Conservation (phyloP, 64 coral and sea anemone species). For the Dendronephthya gigantea region DNA sequence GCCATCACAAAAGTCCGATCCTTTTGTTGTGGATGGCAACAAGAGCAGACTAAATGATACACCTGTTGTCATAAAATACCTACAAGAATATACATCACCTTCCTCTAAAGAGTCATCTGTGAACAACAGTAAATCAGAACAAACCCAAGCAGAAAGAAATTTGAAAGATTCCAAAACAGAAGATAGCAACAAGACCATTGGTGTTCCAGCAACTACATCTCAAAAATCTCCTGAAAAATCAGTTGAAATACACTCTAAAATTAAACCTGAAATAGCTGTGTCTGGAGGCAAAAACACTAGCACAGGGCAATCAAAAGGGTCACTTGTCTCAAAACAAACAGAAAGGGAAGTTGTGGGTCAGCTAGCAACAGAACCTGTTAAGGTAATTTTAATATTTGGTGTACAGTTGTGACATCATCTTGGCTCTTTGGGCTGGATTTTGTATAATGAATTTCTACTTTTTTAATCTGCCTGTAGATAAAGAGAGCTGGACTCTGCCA, state of each 20-base stretch:
- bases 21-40: background rate
- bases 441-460: too few species aligned
- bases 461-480: too few species aligned
- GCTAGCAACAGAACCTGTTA: background rate
- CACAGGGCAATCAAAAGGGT: background rate
- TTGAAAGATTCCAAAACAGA: background rate
- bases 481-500: background rate
- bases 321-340: background rate
- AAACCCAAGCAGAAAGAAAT: too few species aligned
- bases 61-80: background rate
- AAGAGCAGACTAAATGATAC: background rate
- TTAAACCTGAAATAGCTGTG: background rate
- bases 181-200: background rate
- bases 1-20: background rate
- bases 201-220: too few species aligned
- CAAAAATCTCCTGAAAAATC: background rate
- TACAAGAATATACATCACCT: background rate
- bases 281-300: background rate
- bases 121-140: background rate
- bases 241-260: background rate
- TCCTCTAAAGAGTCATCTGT: background rate
- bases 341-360: background rate
- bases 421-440: too few species aligned
- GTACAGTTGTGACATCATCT: too few species aligned
- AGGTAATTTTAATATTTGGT: too few species aligned